Evolutionary conservation across 2,113 vertebrate species (phyloP).

Genomic region (Nothoprocta pentlandii): DNA sequence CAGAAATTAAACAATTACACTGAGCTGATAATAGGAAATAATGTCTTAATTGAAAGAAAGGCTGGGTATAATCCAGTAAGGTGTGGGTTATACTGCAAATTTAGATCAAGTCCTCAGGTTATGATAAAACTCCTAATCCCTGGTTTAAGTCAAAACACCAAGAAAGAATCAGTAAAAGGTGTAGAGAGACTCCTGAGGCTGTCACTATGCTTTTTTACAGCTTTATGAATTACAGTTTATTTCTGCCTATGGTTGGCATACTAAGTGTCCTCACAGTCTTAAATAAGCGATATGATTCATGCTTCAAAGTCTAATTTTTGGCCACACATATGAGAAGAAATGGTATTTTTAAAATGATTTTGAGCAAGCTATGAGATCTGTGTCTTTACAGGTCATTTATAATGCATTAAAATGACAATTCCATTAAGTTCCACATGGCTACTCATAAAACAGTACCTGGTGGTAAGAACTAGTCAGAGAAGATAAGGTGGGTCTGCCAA

Average conservation of each 20-base stretch:
- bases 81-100: background rate
- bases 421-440: background rate
- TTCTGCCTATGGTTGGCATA: background rate
- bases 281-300: background rate
- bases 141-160: background rate
- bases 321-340: background rate
- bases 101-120: background rate
- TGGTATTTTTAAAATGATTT: background rate
- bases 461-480: background rate
- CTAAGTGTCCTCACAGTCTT: background rate
- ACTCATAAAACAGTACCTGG: background rate
- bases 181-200: background rate
- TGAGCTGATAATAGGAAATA: background rate
- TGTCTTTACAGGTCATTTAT: background rate
- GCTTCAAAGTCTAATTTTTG: background rate
- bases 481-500: background rate
- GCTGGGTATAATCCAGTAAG: rapidly evolving
- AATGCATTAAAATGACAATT: background rate
- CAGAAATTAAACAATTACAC: rapidly evolving
- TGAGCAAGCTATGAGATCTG: background rate
- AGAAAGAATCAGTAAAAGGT: background rate
- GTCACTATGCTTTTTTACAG: background rate
- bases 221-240: background rate
- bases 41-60: background rate
- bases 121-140: background rate